A percentile compares a stretch with the other conserved stretches of the same genome.
These are phyloP conservation scores for Remorina albescens DNA, from an alignment of 2,797 vertebrate species.

Conservation along the genomic window DNA sequence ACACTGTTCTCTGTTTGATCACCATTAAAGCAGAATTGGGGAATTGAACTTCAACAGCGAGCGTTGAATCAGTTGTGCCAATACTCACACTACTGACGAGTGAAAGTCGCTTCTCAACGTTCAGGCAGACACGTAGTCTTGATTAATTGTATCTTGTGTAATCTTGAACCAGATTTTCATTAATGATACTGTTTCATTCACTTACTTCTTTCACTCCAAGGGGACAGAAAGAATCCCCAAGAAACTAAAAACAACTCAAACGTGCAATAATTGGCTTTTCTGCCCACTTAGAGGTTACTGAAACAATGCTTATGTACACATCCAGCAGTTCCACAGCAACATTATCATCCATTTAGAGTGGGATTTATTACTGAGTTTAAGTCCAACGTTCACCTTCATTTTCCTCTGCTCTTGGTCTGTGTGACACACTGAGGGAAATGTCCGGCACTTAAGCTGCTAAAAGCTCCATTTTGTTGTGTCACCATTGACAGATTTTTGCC, in stretches of 20 bases:
- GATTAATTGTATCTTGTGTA: background rate
- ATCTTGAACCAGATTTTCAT: background rate
- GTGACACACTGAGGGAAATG: too few relatives aligned
- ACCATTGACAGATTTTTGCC: background rate
- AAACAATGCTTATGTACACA: background rate
- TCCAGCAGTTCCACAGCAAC: background rate
- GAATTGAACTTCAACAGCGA: background rate
- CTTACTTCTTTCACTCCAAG: background rate
- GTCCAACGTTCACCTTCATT: too few relatives aligned
- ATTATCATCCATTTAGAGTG: background rate
- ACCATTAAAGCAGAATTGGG: background rate
- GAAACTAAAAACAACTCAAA: background rate
- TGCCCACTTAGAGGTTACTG: too few relatives aligned
- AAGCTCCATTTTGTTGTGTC: background rate
- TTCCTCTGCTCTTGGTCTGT: too few relatives aligned
- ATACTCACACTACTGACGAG: too few relatives aligned
- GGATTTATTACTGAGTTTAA: too few relatives aligned
- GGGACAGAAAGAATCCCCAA: background rate
- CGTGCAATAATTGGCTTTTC: background rate
- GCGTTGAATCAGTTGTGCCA: background rate
- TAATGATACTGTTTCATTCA: background rate
- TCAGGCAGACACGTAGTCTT: background rate
- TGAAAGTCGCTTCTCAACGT: background rate
- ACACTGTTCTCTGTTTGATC: slow-evolving; percentile 4
- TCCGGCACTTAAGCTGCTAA: too few relatives aligned